Evolutionary conservation across 2,797 vertebrate species (phyloP).

Genomic region (Neomorphus geoffroyi): DNA sequence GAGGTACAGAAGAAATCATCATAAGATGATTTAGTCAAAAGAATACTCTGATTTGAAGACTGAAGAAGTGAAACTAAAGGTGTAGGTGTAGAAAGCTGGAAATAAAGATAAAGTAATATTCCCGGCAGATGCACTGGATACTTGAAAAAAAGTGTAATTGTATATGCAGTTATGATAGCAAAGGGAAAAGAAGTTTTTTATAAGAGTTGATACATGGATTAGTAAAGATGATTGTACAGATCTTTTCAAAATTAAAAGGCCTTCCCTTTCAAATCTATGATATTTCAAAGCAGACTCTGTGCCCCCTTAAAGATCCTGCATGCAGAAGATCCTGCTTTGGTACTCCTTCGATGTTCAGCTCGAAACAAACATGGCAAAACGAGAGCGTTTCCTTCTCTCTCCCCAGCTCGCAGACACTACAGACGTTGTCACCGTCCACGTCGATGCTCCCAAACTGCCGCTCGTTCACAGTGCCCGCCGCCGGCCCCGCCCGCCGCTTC

Average conservation of each 20-base stretch:
- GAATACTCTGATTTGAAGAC: not conserved
- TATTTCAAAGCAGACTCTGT: slow-evolving; percentile 98
- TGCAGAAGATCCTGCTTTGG: slow-evolving; percentile 89
- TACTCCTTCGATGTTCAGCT: slow-evolving; percentile 96
- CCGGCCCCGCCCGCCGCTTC: too few relatives aligned
- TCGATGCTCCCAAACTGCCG: slow-evolving; percentile 98
- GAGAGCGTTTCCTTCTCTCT: slow-evolving; percentile 94
- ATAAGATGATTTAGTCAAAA: not conserved
- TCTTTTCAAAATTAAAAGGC: not conserved
- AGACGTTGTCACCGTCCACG: slow-evolving; percentile 95
- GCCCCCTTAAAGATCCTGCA: slow-evolving; percentile 91
- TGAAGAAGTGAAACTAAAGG: not conserved
- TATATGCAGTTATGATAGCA: not conserved
- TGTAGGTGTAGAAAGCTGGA: not conserved
- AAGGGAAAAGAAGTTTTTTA: not conserved
- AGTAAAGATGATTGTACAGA: not conserved
- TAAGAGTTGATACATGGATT: not conserved
- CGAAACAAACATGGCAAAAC: slow-evolving; percentile 97
- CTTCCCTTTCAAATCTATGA: not conserved
- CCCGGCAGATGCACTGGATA: not conserved
- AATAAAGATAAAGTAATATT: not conserved
- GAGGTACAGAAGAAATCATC: not conserved
- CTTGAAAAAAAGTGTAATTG: not conserved
- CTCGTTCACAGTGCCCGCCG: slow-evolving; percentile 89
- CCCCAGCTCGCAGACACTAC: slow-evolving; percentile 95